Evolutionary conservation across 2,113 vertebrate species (phyloP), one percentile per base, ranked within the genome.

Genomic region (Ivindomyrus marchei): DNA sequence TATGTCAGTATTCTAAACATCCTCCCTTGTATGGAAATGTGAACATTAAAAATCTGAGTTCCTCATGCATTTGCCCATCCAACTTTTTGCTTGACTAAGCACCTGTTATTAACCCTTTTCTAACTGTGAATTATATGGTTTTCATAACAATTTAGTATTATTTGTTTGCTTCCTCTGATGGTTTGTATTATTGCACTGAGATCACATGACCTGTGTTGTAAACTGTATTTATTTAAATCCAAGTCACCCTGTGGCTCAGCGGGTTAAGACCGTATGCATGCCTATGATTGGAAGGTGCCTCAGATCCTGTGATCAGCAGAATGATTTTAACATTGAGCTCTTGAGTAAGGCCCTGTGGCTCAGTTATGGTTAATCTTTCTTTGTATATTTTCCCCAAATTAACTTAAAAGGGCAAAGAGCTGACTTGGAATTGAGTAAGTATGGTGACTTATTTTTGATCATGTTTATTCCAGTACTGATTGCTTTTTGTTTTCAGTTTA

Each of bases 401-500:
- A 74, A 85, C 46, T 24, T 84, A 24, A 46, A 84, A 24, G 80
- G 39, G 83, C 31, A 21, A 62, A 58, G 62, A 46, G 24, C n/a
- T 21, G 21, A 49, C 62, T 87, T 90, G n/a, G 46, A 46, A 90
- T 90, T 92, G 89, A 93, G 91, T 80, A 49, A 92, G 88, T 87
- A 87, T 92, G 89, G 83, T 89, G 24, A 62, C 88, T 52, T 89
- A 90, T 91, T 90, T 91, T 85, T 92, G 90, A 91, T 93, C 80
- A 90, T 36, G 90, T 53, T 88, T 84, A 92, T 93, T 94, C 94
- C 91, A 58, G 91, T 93, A 93, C 91, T 91, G 89, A 91, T 94
- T 89, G 47, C 90, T 93, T 90, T 88, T 87, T 92, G 84, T 70
- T 91, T 92, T 91, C 92, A 91, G 80, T 93, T 91, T 91, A 93